Conservation (phyloP, 2,113 vertebrate genomes). For the Malurus alboscapulatus region DNA sequence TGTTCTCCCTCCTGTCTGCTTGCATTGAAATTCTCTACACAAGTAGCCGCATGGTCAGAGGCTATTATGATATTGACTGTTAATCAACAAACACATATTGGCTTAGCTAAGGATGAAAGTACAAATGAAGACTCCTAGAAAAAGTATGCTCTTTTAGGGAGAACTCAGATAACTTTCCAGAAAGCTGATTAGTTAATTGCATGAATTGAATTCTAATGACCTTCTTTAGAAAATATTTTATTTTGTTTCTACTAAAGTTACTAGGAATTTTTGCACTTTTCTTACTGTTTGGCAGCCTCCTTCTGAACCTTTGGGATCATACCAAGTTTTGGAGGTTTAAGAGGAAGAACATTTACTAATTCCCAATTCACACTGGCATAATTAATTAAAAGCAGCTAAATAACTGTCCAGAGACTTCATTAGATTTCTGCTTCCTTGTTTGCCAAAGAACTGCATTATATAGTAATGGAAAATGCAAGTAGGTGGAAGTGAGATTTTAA, state of each 20-base stretch:
- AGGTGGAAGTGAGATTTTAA: conserved; percentile 27
- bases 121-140: neutral
- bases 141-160: neutral
- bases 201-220: neutral
- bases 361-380: neutral
- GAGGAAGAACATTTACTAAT: conserved; percentile 5
- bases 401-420: conserved; percentile 28
- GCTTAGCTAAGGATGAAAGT: neutral
- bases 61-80: neutral
- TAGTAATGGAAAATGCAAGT: neutral
- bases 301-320: neutral
- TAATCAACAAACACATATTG: neutral
- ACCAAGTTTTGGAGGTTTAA: neutral
- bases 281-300: neutral
- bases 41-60: neutral
- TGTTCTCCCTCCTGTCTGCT: neutral
- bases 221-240: neutral
- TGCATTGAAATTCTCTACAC: neutral
- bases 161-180: neutral
- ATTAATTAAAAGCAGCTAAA: conserved; percentile 54
- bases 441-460: neutral
- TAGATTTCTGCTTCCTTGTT: conserved; percentile 15
- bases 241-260: neutral
- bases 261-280: neutral
- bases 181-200: neutral